A percentile compares a stretch with the other conserved stretches of the same genome.
These are phyloP conservation scores for Heliconius erato DNA, from an alignment of 2,888 invertebrate genomes.

Conservation along the genomic window DNA sequence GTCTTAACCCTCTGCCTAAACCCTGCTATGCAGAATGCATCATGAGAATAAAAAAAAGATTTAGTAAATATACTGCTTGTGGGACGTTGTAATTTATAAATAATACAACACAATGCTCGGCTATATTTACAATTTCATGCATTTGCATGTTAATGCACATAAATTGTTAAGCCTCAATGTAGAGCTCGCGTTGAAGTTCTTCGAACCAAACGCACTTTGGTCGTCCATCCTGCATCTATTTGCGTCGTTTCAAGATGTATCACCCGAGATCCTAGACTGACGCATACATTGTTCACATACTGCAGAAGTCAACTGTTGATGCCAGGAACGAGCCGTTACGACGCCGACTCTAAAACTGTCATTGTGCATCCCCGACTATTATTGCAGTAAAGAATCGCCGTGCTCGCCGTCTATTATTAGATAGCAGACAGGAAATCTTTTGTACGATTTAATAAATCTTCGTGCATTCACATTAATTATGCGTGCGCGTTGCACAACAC, in stretches of 20 bases:
- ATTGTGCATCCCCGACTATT: slow-evolving; percentile 71
- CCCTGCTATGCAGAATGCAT: not conserved
- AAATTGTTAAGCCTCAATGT: slow-evolving; percentile 10
- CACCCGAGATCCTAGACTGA: slow-evolving; percentile 60
- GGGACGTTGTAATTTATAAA: not conserved
- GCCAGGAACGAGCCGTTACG: slow-evolving; percentile 73
- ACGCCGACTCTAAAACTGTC: slow-evolving; percentile 73
- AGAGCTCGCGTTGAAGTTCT: slow-evolving; percentile 59
- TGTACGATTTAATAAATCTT: slow-evolving; percentile 79
- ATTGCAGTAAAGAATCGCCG: slow-evolving; percentile 74
- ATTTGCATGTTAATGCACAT: slow-evolving; percentile 37
- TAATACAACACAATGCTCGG: not conserved
- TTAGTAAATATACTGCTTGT: slow-evolving; percentile 7
- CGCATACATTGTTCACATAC: slow-evolving; percentile 80
- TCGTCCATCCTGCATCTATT: slow-evolving; percentile 71
- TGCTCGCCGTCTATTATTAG: slow-evolving; percentile 77
- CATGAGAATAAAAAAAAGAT: not conserved
- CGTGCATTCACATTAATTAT: slow-evolving; percentile 75
- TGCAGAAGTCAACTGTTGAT: slow-evolving; percentile 74
- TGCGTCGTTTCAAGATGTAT: slow-evolving; percentile 65
- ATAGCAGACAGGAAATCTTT: slow-evolving; percentile 82
- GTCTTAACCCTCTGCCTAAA: too few species aligned
- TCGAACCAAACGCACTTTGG: slow-evolving; percentile 63
- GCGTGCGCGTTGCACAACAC: slow-evolving; percentile 74
- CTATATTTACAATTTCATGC: slow-evolving; percentile 28